These are phyloP conservation scores for Drosophila nebulosa DNA, from an alignment of 1,140 invertebrate species.

Conservation along the genomic window DNA sequence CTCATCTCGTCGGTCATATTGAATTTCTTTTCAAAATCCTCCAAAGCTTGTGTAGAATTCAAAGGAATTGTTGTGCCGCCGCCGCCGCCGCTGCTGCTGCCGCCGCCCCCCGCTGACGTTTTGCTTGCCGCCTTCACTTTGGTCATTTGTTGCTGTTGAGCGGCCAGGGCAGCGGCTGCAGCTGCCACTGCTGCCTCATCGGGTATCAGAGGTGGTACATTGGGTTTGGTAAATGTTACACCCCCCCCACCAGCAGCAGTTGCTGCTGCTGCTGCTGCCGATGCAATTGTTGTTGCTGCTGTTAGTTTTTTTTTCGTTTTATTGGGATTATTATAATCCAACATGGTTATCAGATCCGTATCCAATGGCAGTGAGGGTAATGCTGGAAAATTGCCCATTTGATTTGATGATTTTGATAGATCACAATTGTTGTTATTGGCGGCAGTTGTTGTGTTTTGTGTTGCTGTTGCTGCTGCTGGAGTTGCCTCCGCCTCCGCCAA, in stretches of 20 bases:
- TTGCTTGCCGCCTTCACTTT: not conserved
- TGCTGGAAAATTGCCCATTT: conserved; percentile 46
- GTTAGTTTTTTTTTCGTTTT: conserved; percentile 32
- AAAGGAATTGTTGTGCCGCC: conserved; percentile 61
- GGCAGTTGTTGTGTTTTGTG: not conserved
- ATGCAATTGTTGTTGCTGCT: not conserved
- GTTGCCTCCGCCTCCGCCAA: not conserved
- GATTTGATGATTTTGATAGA: not conserved
- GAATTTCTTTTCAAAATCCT: conserved; percentile 78
- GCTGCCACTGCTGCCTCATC: conserved; percentile 31
- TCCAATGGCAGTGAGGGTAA: conserved; percentile 71
- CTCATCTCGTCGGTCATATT: conserved; percentile 80
- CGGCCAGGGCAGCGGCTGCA: not conserved
- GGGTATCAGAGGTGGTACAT: conserved; percentile 61
- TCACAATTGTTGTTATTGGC: not conserved
- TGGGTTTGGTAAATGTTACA: conserved; percentile 70
- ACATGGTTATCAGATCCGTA: conserved; percentile 75
- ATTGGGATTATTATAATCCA: conserved; percentile 77
- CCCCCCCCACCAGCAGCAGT: not conserved
- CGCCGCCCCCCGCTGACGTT: not conserved
- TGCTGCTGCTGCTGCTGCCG: conserved; percentile 5
- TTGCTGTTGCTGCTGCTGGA: not conserved
- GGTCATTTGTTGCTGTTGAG: not conserved
- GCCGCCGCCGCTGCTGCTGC: not conserved
- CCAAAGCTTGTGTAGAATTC: conserved; percentile 67